phyloP scores from a whole-genome alignment of 2,797 vertebrate genomes.

The Myripristis jacobus region DNA sequence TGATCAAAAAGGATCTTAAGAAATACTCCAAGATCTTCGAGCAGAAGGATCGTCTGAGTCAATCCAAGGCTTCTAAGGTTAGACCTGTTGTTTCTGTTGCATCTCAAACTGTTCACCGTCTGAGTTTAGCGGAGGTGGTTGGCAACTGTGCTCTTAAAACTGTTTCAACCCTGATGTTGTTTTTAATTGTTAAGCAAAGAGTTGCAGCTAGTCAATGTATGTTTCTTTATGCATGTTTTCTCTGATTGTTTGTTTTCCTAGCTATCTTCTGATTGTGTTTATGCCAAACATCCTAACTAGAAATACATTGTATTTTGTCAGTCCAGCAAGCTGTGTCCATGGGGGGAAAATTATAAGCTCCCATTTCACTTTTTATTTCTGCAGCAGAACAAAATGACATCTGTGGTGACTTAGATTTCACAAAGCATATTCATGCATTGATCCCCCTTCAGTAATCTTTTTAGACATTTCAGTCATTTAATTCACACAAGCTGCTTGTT shows the following conservation, averaged over 20 bases:
- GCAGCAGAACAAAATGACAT: no score
- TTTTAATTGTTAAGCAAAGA: background rate
- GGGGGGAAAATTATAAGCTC: no score
- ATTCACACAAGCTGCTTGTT: background rate
- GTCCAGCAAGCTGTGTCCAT: no score
- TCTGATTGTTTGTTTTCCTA: background rate
- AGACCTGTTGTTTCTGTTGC: slow-evolving; percentile 21
- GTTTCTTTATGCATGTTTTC: background rate
- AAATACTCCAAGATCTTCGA: slow-evolving; percentile 99
- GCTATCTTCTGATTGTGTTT: no score
- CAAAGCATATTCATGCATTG: no score
- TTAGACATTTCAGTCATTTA: background rate
- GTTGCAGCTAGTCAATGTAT: background rate
- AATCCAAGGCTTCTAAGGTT: slow-evolving; percentile 99
- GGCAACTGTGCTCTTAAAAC: background rate
- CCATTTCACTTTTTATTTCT: no score
- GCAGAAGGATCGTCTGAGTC: slow-evolving; percentile 98
- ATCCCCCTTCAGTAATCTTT: no score
- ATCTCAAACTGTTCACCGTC: background rate
- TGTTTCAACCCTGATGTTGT: background rate
- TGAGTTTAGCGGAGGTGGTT: background rate
- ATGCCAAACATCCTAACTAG: no score
- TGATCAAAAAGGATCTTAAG: slow-evolving; percentile 98
- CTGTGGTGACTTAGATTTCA: no score
- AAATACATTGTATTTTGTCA: no score